Evolutionary conservation across 92 coral and sea anemone species (phyloP), one percentile per base, ranked within the genome.

Genomic region (Parazoanthus atlanticus): DNA sequence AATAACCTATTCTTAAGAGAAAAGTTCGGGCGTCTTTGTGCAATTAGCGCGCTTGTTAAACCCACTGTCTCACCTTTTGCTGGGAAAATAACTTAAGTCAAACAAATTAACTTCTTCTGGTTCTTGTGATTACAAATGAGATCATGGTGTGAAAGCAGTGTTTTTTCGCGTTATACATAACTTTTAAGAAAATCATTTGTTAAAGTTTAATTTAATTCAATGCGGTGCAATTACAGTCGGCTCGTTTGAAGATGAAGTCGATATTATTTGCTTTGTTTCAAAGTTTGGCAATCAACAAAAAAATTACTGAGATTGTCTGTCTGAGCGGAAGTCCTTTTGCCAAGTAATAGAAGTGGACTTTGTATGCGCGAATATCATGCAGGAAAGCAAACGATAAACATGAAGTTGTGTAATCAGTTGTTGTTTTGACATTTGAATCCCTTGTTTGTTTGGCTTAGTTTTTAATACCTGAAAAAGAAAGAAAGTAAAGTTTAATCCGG

Each of bases 21-120:
- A 47, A 46, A 84, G 40, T 41, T 70, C 98, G 98, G 98, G 38
- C 29, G 74, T 72, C 91, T 91, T 93, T 95, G 92, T 80, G 93
- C 80, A 95, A 93, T 95, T 95, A 93, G 92, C 49, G 28, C 84
- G 83, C 87, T 91, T 94, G 92, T 85, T 89, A 69, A 46, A 16
- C 17, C 28, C 8, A 67, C 78, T 71, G 78, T 70, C 74, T 70
- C 33, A 41, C 74, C 47, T 74, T 28, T 43, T 49, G 46, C 49
- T 38, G 17, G 29, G 72, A 32, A 70, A 84, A 72, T 9, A 41
- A 46, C 74, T 41, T 28, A 69, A 40, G 49, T 75, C 25, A 46
- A 78, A 78, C 82, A 78, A 78, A 78, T 70, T 69, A 30, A 36
- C 40, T 43, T 49, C 61, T 19, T 41, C 65, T 38, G 73, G 66